phyloP scores from a whole-genome alignment of 2,797 vertebrate species.

The Phrynocephalus guinanensis region DNA sequence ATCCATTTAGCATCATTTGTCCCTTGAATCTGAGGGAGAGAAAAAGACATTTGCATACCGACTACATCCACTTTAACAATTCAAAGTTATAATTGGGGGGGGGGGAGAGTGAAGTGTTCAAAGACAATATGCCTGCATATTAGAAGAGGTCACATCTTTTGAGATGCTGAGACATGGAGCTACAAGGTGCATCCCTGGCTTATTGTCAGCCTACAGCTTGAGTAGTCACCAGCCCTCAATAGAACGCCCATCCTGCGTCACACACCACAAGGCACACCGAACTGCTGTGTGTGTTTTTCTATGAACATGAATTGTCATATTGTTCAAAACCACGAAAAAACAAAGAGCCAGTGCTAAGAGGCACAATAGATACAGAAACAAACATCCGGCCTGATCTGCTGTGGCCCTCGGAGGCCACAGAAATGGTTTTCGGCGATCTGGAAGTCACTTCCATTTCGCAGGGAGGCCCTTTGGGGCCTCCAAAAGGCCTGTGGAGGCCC shows the following conservation, averaged over 20 bases:
- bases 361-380: neutral
- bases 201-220: too few species aligned
- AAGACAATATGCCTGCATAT: neutral
- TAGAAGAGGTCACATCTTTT: neutral
- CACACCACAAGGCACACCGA: neutral
- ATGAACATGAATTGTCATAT: neutral
- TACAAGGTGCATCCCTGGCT: neutral
- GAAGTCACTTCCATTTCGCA: too few species aligned
- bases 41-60: conserved; percentile 20
- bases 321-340: neutral
- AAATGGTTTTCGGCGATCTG: too few species aligned
- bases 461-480: too few species aligned
- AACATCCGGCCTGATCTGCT: too few species aligned
- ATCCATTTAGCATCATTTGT: conserved; percentile 71
- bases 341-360: neutral
- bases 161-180: neutral
- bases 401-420: too few species aligned
- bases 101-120: neutral
- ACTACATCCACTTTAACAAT: neutral
- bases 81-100: neutral
- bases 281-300: neutral
- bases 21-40: conserved; percentile 40
- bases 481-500: too few species aligned
- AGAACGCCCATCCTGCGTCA: neutral
- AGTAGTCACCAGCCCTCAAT: neutral